Conservation (phyloP, 2,113 vertebrate species). For the Panurus biarmicus region DNA sequence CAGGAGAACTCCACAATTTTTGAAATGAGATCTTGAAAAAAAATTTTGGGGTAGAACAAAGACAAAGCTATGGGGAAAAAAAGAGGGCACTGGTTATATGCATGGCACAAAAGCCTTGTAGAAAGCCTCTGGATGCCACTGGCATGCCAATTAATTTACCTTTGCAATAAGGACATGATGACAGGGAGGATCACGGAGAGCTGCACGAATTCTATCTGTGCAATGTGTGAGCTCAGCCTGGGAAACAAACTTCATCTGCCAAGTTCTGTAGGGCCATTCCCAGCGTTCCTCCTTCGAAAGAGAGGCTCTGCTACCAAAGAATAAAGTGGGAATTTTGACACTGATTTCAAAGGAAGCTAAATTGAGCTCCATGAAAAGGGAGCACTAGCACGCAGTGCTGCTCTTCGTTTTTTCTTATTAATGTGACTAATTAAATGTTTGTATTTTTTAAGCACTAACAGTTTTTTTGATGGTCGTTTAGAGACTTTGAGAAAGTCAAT, state of each 20-base stretch:
- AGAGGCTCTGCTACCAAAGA: not conserved
- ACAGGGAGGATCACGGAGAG: not conserved
- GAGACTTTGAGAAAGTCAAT: slow-evolving; percentile 61
- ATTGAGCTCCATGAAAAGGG: not conserved
- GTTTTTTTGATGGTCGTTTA: slow-evolving; percentile 49
- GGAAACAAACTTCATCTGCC: not conserved
- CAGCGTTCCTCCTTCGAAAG: not conserved
- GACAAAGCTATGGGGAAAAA: not conserved
- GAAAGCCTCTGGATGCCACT: not conserved
- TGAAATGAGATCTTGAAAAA: not conserved
- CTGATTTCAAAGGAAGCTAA: slow-evolving; percentile 5
- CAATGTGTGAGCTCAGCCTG: not conserved
- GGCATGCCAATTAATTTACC: not conserved
- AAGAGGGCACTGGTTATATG: not conserved
- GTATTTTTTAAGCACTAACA: slow-evolving; percentile 52
- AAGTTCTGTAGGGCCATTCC: not conserved
- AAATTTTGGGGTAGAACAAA: not conserved
- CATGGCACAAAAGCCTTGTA: not conserved
- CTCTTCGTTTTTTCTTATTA: slow-evolving; percentile 17
- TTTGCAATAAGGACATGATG: not conserved
- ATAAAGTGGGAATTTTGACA: slow-evolving; percentile 6
- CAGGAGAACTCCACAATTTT: not conserved
- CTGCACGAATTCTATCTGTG: not conserved
- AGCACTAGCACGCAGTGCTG: not conserved
- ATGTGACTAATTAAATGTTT: slow-evolving; percentile 64